Evolutionary conservation across 1,140 invertebrate species (phyloP).

Genomic region (Eubasilissa regina): DNA sequence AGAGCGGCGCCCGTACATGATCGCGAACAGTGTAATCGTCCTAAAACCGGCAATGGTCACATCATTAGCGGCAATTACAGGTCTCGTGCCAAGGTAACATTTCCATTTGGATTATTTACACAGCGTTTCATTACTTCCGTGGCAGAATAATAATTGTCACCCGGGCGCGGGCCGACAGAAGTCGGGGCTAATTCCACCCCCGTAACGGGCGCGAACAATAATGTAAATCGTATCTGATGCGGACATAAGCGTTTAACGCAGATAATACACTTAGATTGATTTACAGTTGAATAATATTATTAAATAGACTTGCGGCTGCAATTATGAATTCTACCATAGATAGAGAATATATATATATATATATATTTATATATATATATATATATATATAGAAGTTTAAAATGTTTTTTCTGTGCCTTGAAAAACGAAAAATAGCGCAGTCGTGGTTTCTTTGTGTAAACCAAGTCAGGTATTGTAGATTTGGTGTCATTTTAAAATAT

Average conservation of each 20-base stretch:
- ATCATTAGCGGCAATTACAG: conserved; percentile 43
- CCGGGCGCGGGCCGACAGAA: neutral
- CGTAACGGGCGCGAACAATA: neutral
- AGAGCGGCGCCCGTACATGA: neutral
- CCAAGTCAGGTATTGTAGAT: no score
- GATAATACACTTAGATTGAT: neutral
- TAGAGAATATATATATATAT: no score
- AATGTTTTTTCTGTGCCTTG: no score
- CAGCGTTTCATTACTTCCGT: conserved; percentile 41
- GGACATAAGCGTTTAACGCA: neutral
- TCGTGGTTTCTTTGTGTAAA: no score
- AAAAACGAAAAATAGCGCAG: no score
- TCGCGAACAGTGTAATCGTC: neutral
- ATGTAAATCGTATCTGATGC: conserved; percentile 24
- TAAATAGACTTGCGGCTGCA: no score
- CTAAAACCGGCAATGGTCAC: conserved; percentile 23
- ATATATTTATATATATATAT: no score
- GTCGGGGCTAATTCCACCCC: neutral
- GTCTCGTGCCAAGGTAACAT: conserved; percentile 44
- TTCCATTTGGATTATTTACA: conserved; percentile 51
- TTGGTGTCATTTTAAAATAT: no score
- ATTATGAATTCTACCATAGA: no score
- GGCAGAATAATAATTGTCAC: conserved; percentile 33
- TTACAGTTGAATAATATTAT: neutral
- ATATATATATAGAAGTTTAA: no score